These are phyloP conservation scores for Corynorhinus townsendii DNA, from an alignment of 2,113 vertebrate species.

Conservation along the genomic window DNA sequence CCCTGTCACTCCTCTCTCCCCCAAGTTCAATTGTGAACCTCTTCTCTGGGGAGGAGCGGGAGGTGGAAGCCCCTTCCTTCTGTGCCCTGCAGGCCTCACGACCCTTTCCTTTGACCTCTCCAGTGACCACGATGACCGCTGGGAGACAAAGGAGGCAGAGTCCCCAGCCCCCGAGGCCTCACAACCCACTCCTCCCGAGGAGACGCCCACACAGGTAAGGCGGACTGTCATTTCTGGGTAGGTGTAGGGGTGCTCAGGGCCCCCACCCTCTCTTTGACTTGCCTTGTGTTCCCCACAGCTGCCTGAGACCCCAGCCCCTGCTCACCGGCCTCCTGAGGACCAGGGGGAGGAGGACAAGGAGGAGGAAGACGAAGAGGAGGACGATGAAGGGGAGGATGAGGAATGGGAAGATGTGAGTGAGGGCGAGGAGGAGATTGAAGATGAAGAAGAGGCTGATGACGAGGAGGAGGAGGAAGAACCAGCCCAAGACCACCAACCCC, in stretches of 20 bases:
- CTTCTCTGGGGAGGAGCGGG: neutral
- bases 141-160: conserved; percentile 80
- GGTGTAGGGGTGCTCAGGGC: neutral
- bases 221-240: fast-evolving
- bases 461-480: conserved; percentile 32
- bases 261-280: neutral
- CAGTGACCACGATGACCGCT: conserved; percentile 94
- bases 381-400: conserved; percentile 54
- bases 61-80: neutral
- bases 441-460: conserved; percentile 40
- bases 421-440: conserved; percentile 70
- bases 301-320: neutral
- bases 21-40: neutral
- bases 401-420: conserved; percentile 57
- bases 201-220: neutral
- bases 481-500: neutral
- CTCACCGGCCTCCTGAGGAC: conserved; percentile 61
- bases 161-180: neutral
- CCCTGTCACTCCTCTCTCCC: fast-evolving
- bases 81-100: neutral
- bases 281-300: conserved; percentile 23
- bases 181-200: neutral
- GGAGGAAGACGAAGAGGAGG: conserved; percentile 53
- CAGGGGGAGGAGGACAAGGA: conserved; percentile 67
- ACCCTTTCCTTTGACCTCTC: neutral